These are phyloP conservation scores for Hartigia nigra DNA, from an alignment of 2,888 invertebrate species.

Conservation along the genomic window DNA sequence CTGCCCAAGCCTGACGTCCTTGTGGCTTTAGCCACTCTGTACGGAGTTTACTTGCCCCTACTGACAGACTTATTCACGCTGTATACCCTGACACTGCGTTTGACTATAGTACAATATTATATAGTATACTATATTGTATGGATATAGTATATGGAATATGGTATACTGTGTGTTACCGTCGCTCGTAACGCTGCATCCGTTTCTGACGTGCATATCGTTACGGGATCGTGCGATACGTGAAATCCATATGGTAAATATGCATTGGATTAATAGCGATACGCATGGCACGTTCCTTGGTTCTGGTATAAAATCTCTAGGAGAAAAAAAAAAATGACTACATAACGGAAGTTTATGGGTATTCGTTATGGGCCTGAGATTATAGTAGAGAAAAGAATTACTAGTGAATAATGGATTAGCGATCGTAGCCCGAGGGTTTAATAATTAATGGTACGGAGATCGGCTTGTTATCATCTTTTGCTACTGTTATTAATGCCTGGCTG, in stretches of 20 bases:
- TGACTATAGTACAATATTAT: neutral
- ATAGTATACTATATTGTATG: neutral
- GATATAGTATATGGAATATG: neutral
- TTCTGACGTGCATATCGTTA: neutral
- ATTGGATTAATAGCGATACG: neutral
- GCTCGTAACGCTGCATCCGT: neutral
- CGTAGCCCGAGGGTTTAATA: neutral
- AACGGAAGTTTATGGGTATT: neutral
- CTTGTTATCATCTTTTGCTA: neutral
- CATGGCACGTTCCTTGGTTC: neutral
- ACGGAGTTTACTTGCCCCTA: conserved; percentile 29
- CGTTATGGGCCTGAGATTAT: neutral
- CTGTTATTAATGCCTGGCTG: neutral
- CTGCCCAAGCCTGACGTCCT: conserved; percentile 52
- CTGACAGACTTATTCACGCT: conserved; percentile 24
- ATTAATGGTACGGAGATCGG: neutral
- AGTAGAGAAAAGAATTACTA: neutral
- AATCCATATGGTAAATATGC: neutral
- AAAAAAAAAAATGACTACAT: neutral
- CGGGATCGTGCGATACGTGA: neutral
- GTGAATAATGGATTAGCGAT: neutral
- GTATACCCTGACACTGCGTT: neutral
- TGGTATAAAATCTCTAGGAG: neutral
- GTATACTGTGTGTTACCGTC: neutral
- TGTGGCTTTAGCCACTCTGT: conserved; percentile 41